These are phyloP conservation scores for Vipera latastei DNA, from an alignment of 2,797 vertebrate genomes.

Conservation along the genomic window DNA sequence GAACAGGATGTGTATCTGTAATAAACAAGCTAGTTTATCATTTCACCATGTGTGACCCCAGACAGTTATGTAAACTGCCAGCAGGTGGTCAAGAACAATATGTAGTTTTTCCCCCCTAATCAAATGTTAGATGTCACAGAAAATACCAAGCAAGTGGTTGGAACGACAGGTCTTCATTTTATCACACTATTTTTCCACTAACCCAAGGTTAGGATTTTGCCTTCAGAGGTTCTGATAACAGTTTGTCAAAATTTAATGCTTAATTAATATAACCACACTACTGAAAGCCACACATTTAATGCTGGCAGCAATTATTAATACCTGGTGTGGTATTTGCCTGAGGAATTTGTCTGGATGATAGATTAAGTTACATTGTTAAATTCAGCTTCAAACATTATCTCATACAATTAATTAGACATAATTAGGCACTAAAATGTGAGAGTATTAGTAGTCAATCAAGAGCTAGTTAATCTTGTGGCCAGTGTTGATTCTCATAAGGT, in stretches of 20 bases:
- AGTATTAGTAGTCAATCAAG: conserved; percentile 57
- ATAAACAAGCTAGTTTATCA: background rate
- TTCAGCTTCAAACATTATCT: conserved; percentile 61
- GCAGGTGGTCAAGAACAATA: background rate
- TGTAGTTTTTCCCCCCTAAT: background rate
- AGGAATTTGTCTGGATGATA: conserved; percentile 46
- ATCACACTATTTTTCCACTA: background rate
- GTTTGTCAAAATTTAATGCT: background rate
- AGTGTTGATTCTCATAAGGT: conserved; percentile 68
- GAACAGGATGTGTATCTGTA: background rate
- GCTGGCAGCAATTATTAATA: conserved; percentile 35
- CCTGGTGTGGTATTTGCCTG: conserved; percentile 25
- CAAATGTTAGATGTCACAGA: background rate
- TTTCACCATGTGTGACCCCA: background rate
- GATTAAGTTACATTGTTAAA: conserved; percentile 57
- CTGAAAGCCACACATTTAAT: conserved; percentile 28
- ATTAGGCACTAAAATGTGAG: conserved; percentile 61
- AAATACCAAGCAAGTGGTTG: background rate
- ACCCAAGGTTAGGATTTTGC: background rate
- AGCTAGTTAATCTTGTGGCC: conserved; percentile 65
- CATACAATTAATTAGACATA: conserved; percentile 64
- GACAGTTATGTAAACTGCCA: background rate
- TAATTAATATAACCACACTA: conserved; percentile 24
- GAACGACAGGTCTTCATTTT: background rate
- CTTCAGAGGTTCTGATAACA: conserved; percentile 6